Base-by-base conservation (phyloP, 2,888 invertebrate genomes). In the Listrodromus nycthemerus region DNA sequence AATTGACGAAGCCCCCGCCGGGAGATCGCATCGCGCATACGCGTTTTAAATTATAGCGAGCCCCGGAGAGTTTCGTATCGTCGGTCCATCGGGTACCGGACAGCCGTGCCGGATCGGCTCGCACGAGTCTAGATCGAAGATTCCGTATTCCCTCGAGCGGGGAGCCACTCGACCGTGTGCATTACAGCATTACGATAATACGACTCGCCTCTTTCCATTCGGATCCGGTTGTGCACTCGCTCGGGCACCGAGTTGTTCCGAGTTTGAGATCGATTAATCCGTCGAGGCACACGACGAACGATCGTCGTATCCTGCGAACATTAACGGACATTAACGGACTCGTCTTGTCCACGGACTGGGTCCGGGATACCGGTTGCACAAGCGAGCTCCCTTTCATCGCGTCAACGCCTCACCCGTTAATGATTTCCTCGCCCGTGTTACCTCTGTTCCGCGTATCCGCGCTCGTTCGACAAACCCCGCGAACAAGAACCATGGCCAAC, bases 141-240 rank as follows among this genome's bases (percentile, higher is more conserved):
- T 61, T 27, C 16, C n/a, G 16, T 27, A 61, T 33, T 37, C n/a
- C 50, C 8, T 7, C 37, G 69, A 58, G n/a, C n/a, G 30, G 30
- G 30, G 30, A n/a, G 21, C 30, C n/a, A 16, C n/a, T 52, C 16
- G 45, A 30, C 21, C 16, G 21, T 27, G 50, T 33, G 58, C 10
- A 50, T 70, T 50, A 52, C 50, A n/a, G 67, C 61, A 30, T 63
- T 19, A 19, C 61, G 63, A 63, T 74, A 24, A 48, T 21, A 52
- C 50, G 21, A 48, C 30, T 63, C 45, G 50, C 63, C 74, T 45
- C 10, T 52, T 66, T 76, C 58, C 24, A 66, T 75, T 48, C 21
- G 75, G 75, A 75, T 79, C 79, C 79, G 79, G 75, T 79, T 83
- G 70, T 63, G 48, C 6, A 16, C 19, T 33, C n/a, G 48, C 52